Conservation (phyloP, 2,113 vertebrate genomes). For the Stercorarius parasiticus region DNA sequence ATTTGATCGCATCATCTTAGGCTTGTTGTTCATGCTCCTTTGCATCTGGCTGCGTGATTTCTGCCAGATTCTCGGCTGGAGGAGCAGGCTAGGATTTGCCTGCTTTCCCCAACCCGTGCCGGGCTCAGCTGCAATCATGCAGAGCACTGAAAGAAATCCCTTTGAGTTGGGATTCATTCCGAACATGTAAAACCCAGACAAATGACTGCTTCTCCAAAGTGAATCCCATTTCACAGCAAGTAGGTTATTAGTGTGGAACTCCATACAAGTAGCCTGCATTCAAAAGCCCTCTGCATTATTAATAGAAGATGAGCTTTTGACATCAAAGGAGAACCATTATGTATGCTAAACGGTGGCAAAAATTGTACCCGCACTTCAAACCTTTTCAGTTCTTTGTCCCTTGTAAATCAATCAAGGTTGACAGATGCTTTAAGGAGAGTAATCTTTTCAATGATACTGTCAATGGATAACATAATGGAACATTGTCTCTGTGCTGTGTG, state of each 20-base stretch:
- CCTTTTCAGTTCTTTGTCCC: constrained; percentile 72
- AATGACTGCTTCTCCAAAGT: constrained; percentile 72
- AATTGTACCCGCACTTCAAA: constrained; percentile 72
- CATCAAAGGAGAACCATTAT: constrained; percentile 72
- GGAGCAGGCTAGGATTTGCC: constrained; percentile 43
- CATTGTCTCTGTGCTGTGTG: constrained; percentile 75
- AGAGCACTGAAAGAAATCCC: constrained; percentile 66
- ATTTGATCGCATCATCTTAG: constrained; percentile 52
- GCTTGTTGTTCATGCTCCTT: constrained; percentile 56
- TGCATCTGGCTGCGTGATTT: constrained; percentile 59
- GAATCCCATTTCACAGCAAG: constrained; percentile 76
- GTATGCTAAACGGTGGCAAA: constrained; percentile 72
- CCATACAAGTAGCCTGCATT: constrained; percentile 67
- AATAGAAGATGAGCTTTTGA: constrained; percentile 74
- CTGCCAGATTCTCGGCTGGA: constrained; percentile 57
- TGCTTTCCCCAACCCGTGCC: constrained; percentile 20
- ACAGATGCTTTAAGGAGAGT: constrained; percentile 78
- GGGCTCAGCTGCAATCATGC: constrained; percentile 59
- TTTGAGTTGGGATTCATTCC: constrained; percentile 68
- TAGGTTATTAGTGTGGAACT: constrained; percentile 72
- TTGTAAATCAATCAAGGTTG: constrained; percentile 78
- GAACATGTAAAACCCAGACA: constrained; percentile 68
- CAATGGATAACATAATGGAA: constrained; percentile 77
- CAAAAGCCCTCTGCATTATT: constrained; percentile 73
- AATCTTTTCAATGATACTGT: constrained; percentile 77